These are phyloP conservation scores for Andrena hattorfiana DNA, from an alignment of 2,888 invertebrate genomes.

Conservation along the genomic window DNA sequence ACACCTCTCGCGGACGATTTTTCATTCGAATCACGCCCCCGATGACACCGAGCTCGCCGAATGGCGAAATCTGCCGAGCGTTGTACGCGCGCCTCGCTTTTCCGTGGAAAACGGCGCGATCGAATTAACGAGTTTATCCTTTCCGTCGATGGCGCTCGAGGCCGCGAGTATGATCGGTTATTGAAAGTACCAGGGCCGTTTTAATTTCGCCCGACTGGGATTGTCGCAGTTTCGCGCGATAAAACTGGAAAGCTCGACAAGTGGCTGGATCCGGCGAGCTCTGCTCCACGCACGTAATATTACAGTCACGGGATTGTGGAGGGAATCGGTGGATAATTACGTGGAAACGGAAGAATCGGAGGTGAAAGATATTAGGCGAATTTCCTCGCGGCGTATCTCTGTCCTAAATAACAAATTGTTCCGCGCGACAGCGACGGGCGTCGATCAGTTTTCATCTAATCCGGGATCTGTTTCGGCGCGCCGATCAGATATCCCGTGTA, in stretches of 20 bases:
- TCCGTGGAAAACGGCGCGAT: neutral
- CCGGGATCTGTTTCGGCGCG: constrained; percentile 41
- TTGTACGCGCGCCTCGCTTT: neutral
- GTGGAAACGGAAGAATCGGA: neutral
- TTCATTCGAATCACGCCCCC: constrained; percentile 8
- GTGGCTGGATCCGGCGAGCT: neutral
- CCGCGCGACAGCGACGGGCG: neutral
- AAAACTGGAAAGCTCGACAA: constrained; percentile 21
- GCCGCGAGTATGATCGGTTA: constrained; percentile 34
- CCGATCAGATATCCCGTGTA: constrained; percentile 20
- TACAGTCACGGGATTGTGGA: neutral
- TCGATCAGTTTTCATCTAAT: constrained; percentile 50
- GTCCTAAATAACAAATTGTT: constrained; percentile 26
- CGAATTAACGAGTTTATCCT: constrained; percentile 32
- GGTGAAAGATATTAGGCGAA: neutral
- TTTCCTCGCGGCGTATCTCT: neutral
- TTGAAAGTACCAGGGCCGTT: constrained; percentile 34
- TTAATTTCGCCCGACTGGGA: constrained; percentile 33
- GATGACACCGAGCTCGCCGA: neutral
- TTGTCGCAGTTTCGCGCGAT: constrained; percentile 24
- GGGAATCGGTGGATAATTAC: neutral
- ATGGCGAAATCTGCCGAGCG: constrained; percentile 3
- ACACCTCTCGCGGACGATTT: neutral
- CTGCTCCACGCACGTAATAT: neutral
- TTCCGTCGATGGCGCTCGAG: constrained; percentile 14